phyloP scores from a whole-genome alignment of 2,888 invertebrate genomes.

The Holacanthella duospinosa region DNA sequence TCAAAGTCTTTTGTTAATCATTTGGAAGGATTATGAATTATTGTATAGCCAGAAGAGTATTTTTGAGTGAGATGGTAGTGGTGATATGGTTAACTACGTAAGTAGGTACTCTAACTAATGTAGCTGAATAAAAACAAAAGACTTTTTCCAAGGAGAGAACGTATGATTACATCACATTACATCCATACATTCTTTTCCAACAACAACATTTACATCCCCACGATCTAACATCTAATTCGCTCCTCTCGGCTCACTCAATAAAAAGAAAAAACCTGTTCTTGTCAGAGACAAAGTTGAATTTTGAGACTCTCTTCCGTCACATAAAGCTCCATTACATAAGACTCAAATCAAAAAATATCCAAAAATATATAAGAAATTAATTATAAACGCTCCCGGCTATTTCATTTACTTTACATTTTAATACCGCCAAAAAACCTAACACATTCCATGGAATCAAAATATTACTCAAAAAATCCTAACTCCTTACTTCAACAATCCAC shows the following conservation, averaged over 20 bases:
- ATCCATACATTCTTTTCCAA: neutral
- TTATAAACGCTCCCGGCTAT: too few relatives aligned
- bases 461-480: too few relatives aligned
- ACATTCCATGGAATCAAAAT: too few relatives aligned
- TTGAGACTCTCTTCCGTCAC: neutral
- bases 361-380: too few relatives aligned
- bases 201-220: neutral
- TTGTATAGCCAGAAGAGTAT: neutral
- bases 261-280: conserved; percentile 9
- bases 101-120: neutral
- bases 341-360: too few relatives aligned
- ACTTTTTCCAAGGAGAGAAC: neutral
- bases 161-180: neutral
- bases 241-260: neutral
- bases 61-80: neutral
- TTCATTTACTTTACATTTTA: too few relatives aligned
- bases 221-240: neutral
- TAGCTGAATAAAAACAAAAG: neutral
- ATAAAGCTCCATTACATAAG: too few relatives aligned
- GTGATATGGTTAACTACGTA: neutral
- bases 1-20: neutral
- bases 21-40: neutral
- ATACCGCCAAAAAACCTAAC: too few relatives aligned
- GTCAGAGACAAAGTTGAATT: conserved; percentile 10
- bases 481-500: too few relatives aligned